A percentile compares a stretch with the other conserved stretches of the same genome.
Evolutionary conservation across 1,140 invertebrate species (phyloP).

Genomic region (Pogonus chalceus): DNA sequence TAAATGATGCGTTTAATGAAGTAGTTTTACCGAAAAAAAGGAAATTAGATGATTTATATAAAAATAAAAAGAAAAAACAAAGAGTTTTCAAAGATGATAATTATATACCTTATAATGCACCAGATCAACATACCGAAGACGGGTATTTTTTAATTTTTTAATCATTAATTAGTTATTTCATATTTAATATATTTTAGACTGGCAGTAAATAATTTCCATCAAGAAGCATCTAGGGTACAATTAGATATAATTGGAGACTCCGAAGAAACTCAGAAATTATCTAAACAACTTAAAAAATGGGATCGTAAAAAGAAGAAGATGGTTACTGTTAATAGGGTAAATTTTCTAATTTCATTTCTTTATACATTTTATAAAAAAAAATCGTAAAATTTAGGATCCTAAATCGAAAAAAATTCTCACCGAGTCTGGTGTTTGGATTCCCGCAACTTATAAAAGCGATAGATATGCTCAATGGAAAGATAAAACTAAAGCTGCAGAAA

Average conservation of each 20-base stretch:
- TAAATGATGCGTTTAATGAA: slow-evolving; percentile 26
- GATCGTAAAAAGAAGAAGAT: slow-evolving; percentile 79
- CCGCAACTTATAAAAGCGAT: slow-evolving; percentile 86
- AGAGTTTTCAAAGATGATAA: slow-evolving; percentile 51
- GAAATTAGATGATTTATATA: slow-evolving; percentile 46
- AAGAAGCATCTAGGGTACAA: slow-evolving; percentile 52
- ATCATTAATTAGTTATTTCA: neutral
- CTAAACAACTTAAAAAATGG: slow-evolving; percentile 54
- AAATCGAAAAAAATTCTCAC: slow-evolving; percentile 79
- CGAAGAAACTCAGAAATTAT: slow-evolving; percentile 42
- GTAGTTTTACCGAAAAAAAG: slow-evolving; percentile 49
- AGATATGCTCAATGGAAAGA: slow-evolving; percentile 82
- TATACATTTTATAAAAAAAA: neutral
- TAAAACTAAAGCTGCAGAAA: slow-evolving; percentile 60
- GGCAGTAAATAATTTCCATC: slow-evolving; percentile 54
- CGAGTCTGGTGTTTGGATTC: slow-evolving; percentile 88
- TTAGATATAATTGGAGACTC: slow-evolving; percentile 69
- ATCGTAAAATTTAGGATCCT: slow-evolving; percentile 39
- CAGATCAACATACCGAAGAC: slow-evolving; percentile 79
- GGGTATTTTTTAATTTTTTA: slow-evolving; percentile 48
- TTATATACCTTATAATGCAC: slow-evolving; percentile 78
- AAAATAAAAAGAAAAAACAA: slow-evolving; percentile 43
- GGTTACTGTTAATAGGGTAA: slow-evolving; percentile 46
- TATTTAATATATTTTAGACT: slow-evolving; percentile 34
- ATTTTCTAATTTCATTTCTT: slow-evolving; percentile 10